Evolutionary conservation across 2,113 vertebrate genomes (phyloP).

Genomic region (Dromas ardeola): DNA sequence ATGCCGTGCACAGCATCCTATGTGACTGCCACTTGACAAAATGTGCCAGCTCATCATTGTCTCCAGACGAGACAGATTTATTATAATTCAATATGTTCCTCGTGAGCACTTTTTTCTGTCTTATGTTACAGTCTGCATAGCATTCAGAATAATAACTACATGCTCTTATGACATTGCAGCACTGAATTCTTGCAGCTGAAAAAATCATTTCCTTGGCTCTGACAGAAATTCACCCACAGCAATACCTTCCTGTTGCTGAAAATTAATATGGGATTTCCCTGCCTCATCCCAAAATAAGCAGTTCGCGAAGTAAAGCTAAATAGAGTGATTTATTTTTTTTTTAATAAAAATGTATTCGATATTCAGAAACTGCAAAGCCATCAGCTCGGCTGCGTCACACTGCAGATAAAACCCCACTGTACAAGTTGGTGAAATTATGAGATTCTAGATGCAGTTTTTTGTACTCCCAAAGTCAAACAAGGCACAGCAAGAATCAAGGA

Average conservation of each 20-base stretch:
- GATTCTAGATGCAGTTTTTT: not conserved
- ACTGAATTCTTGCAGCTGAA: constrained; percentile 42
- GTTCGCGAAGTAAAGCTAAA: not conserved
- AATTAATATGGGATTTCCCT: constrained; percentile 37
- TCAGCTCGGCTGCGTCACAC: not conserved
- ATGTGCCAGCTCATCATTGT: constrained; percentile 76
- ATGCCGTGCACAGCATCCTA: constrained; percentile 71
- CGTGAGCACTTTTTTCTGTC: constrained; percentile 66
- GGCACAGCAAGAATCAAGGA: not conserved
- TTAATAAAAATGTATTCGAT: not conserved
- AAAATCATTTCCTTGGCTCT: constrained; percentile 21
- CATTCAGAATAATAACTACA: constrained; percentile 66
- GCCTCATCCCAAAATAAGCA: not conserved
- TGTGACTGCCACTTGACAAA: constrained; percentile 75
- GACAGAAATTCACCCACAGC: constrained; percentile 4
- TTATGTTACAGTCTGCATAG: constrained; percentile 63
- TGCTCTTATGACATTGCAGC: constrained; percentile 53
- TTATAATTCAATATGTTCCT: constrained; percentile 78
- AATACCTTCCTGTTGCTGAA: not conserved
- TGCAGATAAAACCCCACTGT: constrained; percentile 29
- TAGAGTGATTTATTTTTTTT: not conserved
- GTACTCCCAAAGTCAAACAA: constrained; percentile 48
- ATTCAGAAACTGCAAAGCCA: not conserved
- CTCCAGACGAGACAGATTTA: constrained; percentile 75
- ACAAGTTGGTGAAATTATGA: not conserved